A percentile compares a stretch with the other conserved stretches of the same genome.
Evolutionary conservation across 92 coral and sea anemone genomes (phyloP).

Genomic region (Desmophyllum pertusum): DNA sequence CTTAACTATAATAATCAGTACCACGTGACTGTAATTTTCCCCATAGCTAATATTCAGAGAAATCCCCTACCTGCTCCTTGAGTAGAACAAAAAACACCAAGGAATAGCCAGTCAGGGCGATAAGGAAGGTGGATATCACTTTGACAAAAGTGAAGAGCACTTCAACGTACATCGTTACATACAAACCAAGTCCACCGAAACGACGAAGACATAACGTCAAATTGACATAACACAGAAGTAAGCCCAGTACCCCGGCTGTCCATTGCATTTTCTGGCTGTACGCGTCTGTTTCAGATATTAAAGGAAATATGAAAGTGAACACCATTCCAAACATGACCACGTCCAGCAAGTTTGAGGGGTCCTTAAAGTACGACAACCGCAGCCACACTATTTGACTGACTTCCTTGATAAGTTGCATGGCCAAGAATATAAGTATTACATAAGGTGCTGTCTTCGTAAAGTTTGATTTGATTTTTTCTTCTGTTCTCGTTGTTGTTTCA

Average conservation of each 20-base stretch:
- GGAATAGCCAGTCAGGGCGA: slow-evolving; percentile 65
- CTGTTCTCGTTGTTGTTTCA: background rate
- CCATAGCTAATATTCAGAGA: no score
- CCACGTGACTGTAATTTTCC: background rate
- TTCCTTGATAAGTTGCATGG: slow-evolving; percentile 56
- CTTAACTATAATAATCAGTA: no score
- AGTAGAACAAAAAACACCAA: slow-evolving; percentile 72
- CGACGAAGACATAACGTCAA: slow-evolving; percentile 73
- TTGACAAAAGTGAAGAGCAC: slow-evolving; percentile 77
- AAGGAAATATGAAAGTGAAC: slow-evolving; percentile 53
- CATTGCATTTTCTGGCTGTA: slow-evolving; percentile 53
- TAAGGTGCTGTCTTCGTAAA: background rate
- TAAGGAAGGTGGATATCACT: slow-evolving; percentile 67
- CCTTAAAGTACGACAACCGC: slow-evolving; percentile 65
- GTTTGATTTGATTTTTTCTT: background rate
- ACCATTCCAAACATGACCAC: slow-evolving; percentile 36
- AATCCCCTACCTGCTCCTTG: slow-evolving; percentile 71
- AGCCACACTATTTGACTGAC: slow-evolving; percentile 58
- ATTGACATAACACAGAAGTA: slow-evolving; percentile 63
- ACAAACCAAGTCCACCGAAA: slow-evolving; percentile 71
- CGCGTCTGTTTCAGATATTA: slow-evolving; percentile 17
- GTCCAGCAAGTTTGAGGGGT: slow-evolving; percentile 67
- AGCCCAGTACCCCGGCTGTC: slow-evolving; percentile 69
- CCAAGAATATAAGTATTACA: slow-evolving; percentile 34
- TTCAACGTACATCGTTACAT: slow-evolving; percentile 88